Conservation (phyloP, 1,140 invertebrate genomes). For the Oscheius sp. region DNA sequence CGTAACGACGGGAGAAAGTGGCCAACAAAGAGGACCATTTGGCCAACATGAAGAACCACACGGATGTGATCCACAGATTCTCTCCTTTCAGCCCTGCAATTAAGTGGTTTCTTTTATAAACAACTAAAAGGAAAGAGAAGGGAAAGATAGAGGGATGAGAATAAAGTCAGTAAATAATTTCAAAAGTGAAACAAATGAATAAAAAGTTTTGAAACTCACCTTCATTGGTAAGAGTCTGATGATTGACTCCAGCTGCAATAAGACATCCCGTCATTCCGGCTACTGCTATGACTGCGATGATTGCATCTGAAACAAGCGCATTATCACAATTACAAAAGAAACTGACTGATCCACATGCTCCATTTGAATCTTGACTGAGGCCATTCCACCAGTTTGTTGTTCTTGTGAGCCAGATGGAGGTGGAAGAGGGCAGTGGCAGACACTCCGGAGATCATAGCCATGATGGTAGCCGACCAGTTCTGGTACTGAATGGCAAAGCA, state of each 20-base stretch:
- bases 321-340: background rate
- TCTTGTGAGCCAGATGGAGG: slow-evolving; percentile 31
- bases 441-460: slow-evolving; percentile 15
- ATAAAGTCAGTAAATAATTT: too few species aligned
- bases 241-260: slow-evolving; percentile 26
- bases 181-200: slow-evolving; percentile 11
- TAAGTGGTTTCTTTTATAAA: too few species aligned
- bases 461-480: slow-evolving; percentile 23
- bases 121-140: too few species aligned
- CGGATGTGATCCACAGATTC: slow-evolving; percentile 32
- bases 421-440: slow-evolving; percentile 22
- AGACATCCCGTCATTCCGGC: slow-evolving; percentile 22
- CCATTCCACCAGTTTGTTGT: slow-evolving; percentile 23
- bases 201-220: background rate
- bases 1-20: slow-evolving; percentile 10
- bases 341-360: slow-evolving; percentile 10
- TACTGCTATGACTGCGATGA: background rate
- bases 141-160: background rate
- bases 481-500: slow-evolving; percentile 17
- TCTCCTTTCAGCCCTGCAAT: slow-evolving; percentile 31
- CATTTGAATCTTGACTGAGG: slow-evolving; percentile 3
- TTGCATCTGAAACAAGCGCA: slow-evolving; percentile 2
- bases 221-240: slow-evolving; percentile 15
- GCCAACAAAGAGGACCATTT: slow-evolving; percentile 22
- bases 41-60: slow-evolving; percentile 30